Evolutionary conservation across 2,113 vertebrate genomes (phyloP).

Genomic region (Sula dactylatra): DNA sequence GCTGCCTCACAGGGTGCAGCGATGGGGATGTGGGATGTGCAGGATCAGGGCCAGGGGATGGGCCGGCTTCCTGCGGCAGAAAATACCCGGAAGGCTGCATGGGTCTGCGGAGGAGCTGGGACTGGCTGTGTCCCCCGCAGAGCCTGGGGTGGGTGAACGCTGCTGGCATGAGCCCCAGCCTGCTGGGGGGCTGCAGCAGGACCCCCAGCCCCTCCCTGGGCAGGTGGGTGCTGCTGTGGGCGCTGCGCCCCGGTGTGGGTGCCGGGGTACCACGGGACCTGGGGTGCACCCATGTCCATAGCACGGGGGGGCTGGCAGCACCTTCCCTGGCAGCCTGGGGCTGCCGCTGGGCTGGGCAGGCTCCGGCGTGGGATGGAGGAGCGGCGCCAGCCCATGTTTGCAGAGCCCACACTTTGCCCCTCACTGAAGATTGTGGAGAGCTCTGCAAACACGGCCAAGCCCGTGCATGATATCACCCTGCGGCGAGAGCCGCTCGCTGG

Average conservation of each 20-base stretch:
- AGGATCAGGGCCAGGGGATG: constrained; percentile 20
- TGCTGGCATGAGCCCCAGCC: not conserved
- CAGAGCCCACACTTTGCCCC: constrained; percentile 33
- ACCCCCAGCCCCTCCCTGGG: not conserved
- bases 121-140: not conserved
- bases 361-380: not conserved
- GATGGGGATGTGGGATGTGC: not conserved
- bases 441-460: constrained; percentile 5
- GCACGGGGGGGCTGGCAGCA: not conserved
- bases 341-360: accelerated
- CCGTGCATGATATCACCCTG: not conserved
- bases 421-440: not conserved
- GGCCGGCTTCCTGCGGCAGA: constrained; percentile 3
- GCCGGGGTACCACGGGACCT: not conserved
- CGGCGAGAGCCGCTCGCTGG: not conserved
- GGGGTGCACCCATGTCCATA: not conserved
- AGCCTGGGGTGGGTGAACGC: not conserved
- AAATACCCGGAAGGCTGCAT: constrained; percentile 36
- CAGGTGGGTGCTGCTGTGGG: not conserved
- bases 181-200: not conserved
- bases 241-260: not conserved
- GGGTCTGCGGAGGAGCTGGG: not conserved
- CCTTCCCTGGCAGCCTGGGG: not conserved
- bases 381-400: constrained; percentile 64
- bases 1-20: accelerated